Base-by-base conservation (phyloP, 2,888 invertebrate genomes). In the Agrochola macilenta region DNA sequence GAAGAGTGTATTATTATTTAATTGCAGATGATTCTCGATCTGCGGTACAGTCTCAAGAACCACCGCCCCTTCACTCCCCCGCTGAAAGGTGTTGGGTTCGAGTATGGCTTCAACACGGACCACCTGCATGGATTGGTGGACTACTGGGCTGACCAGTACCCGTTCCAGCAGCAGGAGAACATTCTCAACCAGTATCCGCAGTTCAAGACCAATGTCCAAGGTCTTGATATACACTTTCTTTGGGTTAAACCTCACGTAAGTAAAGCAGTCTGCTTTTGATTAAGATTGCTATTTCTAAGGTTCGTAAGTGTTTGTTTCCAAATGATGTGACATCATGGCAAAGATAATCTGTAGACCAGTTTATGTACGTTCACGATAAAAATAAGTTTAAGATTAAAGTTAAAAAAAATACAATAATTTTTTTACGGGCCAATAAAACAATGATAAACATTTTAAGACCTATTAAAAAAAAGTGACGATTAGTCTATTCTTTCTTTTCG, bases 51-150 rank as follows among this genome's bases (percentile, higher is more conserved):
- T 4, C 87, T 96, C 0, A 91, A 90, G 54, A 92, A 89, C 71
- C 93, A 91, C 66, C 91, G 94, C 3, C 80, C 85, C 2, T 89
- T 93, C 52, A 92, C 96, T 0, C 96, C 96, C 4, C 97, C 98
- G 0, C 92, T 98, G 49, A 98, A 98, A 93, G 97, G 97, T 54
- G 95, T 97, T 0, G 97, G 96, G 0, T 99, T 99, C 93, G 97
- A 98, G 85, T 99, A 99, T 90, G 99, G 99, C 0, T 98, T 99
- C 92, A 98, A 98, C 91, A 95, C 97, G 0, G 96, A 97, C 8
- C 97, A 97, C 76, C 92, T 99, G 63, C 94, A 97, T 57, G 95
- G 96, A 64, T 96, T 98, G 86, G 91, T 98, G 8, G 95, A 97
- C 30, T 98, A 98, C 93, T 99, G 99, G 99, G 97, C 96, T 5